phyloP scores from a whole-genome alignment of 1,140 invertebrate genomes.

The Coelopa frigida region DNA sequence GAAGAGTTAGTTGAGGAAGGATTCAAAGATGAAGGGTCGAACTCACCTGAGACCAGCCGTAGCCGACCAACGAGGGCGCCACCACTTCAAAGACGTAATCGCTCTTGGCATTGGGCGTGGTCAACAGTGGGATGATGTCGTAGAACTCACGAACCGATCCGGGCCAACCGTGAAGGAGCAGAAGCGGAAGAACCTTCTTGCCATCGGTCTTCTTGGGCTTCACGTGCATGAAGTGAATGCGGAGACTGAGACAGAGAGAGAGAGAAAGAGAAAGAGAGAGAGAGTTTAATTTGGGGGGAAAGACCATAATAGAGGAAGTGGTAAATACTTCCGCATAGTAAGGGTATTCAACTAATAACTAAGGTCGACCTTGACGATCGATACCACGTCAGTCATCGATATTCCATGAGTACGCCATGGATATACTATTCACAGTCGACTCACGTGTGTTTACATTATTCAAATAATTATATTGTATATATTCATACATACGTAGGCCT shows the following conservation, averaged over 20 bases:
- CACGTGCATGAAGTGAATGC: constrained; percentile 67
- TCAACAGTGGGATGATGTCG: constrained; percentile 66
- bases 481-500: too few relatives aligned
- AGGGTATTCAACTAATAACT: too few relatives aligned
- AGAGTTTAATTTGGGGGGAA: too few relatives aligned
- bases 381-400: too few relatives aligned
- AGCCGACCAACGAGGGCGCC: constrained; percentile 74
- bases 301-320: too few relatives aligned
- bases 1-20: not conserved
- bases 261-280: too few relatives aligned
- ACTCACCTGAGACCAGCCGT: constrained; percentile 69
- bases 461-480: too few relatives aligned
- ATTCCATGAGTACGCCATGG: too few relatives aligned
- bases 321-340: too few relatives aligned
- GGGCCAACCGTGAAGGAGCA: constrained; percentile 86
- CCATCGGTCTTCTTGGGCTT: constrained; percentile 45
- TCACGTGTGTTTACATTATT: too few relatives aligned
- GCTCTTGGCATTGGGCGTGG: constrained; percentile 48
- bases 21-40: not conserved
- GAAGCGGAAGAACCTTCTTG: constrained; percentile 58
- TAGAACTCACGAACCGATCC: constrained; percentile 82
- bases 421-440: too few relatives aligned
- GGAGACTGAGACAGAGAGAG: constrained; percentile 49
- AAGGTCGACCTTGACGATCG: too few relatives aligned
- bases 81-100: constrained; percentile 73